A percentile compares a stretch with the other conserved stretches of the same genome.
These are phyloP conservation scores for Dipodomys ordii DNA, from an alignment of 2,113 vertebrate genomes.

Conservation along the genomic window DNA sequence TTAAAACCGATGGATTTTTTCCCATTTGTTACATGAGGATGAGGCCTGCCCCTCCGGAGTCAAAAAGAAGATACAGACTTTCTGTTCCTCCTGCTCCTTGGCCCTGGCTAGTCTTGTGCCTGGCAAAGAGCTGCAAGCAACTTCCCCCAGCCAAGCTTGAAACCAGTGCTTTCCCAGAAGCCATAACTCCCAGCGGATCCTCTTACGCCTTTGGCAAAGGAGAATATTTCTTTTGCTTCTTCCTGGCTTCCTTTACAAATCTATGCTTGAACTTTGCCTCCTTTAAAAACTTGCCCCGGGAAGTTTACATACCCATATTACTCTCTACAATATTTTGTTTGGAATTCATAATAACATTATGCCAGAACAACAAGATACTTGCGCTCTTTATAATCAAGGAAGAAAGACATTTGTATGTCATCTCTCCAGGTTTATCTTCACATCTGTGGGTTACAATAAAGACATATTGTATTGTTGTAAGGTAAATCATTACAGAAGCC, in stretches of 20 bases:
- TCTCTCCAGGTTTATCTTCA: background rate
- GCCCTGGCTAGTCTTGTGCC: background rate
- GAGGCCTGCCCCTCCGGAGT: accelerated
- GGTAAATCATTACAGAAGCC: no score
- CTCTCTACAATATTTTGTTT: background rate
- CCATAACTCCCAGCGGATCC: background rate
- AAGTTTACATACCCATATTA: background rate
- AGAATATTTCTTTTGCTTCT: background rate
- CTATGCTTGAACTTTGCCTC: background rate
- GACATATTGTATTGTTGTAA: no score
- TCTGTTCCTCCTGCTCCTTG: background rate
- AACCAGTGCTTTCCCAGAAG: background rate
- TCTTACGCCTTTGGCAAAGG: background rate
- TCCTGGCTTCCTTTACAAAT: background rate
- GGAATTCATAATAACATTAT: background rate
- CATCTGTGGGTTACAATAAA: background rate
- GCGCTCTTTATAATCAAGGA: background rate
- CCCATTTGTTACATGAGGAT: background rate
- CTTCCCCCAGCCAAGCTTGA: background rate
- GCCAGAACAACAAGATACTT: background rate
- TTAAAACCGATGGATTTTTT: slow-evolving; percentile 36
- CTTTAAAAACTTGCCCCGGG: background rate
- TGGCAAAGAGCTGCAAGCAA: background rate
- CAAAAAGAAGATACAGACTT: background rate
- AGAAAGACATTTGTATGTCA: background rate